Conservation (phyloP, 2,797 vertebrate species). For the Erithacus rubecula region DNA sequence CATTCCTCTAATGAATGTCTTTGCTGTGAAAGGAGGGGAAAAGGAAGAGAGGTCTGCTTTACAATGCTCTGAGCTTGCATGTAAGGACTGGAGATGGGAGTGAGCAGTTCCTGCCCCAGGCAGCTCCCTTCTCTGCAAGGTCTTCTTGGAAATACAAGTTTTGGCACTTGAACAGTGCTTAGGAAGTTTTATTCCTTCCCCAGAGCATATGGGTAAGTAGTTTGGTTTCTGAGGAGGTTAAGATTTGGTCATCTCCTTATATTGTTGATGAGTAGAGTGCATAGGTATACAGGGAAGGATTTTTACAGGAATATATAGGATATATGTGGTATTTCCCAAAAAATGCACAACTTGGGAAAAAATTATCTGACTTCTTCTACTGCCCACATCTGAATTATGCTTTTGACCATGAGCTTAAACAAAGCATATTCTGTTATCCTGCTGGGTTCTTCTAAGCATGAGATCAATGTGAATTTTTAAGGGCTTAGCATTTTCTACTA, state of each 20-base stretch:
- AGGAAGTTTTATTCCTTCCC: background rate
- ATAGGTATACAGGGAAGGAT: background rate
- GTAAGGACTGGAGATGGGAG: background rate
- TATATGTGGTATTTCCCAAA: background rate
- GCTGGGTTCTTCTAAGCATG: background rate
- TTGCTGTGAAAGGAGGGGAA: background rate
- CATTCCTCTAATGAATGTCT: background rate
- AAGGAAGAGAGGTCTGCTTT: background rate
- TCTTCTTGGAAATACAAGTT: background rate
- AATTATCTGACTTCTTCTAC: background rate
- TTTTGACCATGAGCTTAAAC: background rate
- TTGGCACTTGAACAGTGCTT: fast-evolving
- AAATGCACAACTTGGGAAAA: background rate
- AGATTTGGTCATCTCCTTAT: background rate
- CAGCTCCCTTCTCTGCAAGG: background rate
- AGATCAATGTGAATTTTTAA: background rate
- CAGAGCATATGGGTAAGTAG: background rate
- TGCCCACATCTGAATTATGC: background rate
- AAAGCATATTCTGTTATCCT: background rate
- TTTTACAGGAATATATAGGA: background rate
- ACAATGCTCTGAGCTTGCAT: background rate
- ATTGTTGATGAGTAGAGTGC: background rate
- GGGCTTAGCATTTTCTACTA: background rate
- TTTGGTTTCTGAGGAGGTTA: background rate
- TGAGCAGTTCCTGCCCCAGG: background rate